Evolutionary conservation across 2,797 vertebrate species (phyloP), one percentile per base, ranked within the genome.

Genomic region (Manis javanica): DNA sequence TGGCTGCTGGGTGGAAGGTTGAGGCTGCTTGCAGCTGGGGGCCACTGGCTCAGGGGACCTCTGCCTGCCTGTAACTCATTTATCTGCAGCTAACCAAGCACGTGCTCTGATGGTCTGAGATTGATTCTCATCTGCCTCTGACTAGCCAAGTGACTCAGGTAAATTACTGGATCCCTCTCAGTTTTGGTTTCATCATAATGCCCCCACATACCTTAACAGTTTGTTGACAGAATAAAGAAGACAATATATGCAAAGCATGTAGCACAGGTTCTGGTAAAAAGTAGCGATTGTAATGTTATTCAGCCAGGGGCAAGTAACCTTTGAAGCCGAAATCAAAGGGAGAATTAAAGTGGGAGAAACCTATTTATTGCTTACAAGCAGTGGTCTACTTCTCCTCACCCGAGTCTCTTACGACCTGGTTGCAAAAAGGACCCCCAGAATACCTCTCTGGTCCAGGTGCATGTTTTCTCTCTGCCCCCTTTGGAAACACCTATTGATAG

Each of bases 51-150:
- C 18, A 0, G 69, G 53, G 51, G 0, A 3, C 26, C 69, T 34
- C 74, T 15, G 42, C 46, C 14, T n/a, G 14, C 29, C 37, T 2
- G 39, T 13, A 19, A 3, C n/a, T 69, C 34, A 1, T 2, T n/a
- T n/a, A 31, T 0, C 29, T 9, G 0, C 42, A 24, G 31, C 4
- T 1, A 34, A 29, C 16, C 1, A 0, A 63, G 14, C 37, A 1
- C 7, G 21, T 0, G 3, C 18, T 19, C 69, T 31, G 49, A 37
- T 26, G 49, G 39, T 39, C 57, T n/a, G 18, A 71, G 49, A 11
- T 9, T 7, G 11, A 21, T 4, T 39, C 24, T 31, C 46, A 0
- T 79, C 19, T 63, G 24, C 68, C 49, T 10, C 49, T 23, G 11
- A 31, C 37, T 29, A 75, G 72, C 29, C 2, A 14, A 7, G 75